These are phyloP conservation scores for Bruchidius siliquastri DNA, from an alignment of 2,888 invertebrate species.

Conservation along the genomic window DNA sequence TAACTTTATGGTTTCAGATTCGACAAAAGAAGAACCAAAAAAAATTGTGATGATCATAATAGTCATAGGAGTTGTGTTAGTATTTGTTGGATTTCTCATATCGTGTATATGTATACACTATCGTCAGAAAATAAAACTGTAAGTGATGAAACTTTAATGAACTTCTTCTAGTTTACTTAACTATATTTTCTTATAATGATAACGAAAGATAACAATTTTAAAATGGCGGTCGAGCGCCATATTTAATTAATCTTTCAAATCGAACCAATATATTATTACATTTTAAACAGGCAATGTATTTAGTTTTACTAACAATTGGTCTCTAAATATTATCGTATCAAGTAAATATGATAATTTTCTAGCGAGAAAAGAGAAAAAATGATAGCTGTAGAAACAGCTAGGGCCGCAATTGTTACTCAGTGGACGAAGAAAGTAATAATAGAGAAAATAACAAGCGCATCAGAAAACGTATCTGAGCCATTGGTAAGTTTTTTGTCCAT, in stretches of 20 bases:
- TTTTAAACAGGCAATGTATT: too few relatives aligned
- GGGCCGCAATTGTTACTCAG: conserved; percentile 75
- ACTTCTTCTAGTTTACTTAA: too few relatives aligned
- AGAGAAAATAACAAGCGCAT: conserved; percentile 69
- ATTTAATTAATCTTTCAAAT: too few relatives aligned
- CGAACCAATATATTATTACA: too few relatives aligned
- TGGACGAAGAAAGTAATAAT: conserved; percentile 90
- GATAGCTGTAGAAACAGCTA: conserved; percentile 71
- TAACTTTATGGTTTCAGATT: conserved; percentile 5
- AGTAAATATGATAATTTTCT: conserved; percentile 12
- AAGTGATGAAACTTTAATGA: too few relatives aligned
- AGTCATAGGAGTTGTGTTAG: conserved; percentile 56
- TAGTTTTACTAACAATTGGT: too few relatives aligned
- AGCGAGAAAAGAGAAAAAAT: conserved; percentile 75
- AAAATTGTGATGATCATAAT: conserved; percentile 21
- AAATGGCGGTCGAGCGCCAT: too few relatives aligned
- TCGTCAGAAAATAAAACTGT: conserved; percentile 30
- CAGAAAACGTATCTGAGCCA: conserved; percentile 59
- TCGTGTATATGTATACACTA: conserved; percentile 30
- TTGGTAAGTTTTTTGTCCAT: conserved; percentile 47
- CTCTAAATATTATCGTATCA: not conserved
- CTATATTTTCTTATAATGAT: too few relatives aligned
- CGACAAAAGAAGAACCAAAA: conserved; percentile 34
- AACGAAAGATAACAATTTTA: too few relatives aligned
- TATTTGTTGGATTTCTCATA: conserved; percentile 49